Evolutionary conservation across 1,140 invertebrate genomes (phyloP).

Genomic region (Drosophila subobscura): DNA sequence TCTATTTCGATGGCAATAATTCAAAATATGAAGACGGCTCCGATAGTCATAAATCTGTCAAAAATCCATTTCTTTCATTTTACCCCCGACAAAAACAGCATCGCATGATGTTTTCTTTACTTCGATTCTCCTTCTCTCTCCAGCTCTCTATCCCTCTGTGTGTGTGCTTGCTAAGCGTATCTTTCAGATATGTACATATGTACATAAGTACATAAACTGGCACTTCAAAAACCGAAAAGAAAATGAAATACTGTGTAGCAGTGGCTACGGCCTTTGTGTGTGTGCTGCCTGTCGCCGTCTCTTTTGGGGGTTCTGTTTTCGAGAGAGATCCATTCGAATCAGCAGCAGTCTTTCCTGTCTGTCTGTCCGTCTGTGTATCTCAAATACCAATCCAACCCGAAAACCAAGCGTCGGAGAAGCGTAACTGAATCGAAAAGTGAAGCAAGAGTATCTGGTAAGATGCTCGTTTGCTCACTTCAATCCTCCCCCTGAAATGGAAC

Average conservation of each 20-base stretch:
- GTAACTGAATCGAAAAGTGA: conserved; percentile 69
- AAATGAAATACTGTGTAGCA: conserved; percentile 65
- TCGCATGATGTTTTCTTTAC: conserved; percentile 70
- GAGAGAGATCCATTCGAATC: conserved; percentile 62
- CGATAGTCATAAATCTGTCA: conserved; percentile 84
- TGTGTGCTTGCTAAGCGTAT: conserved; percentile 75
- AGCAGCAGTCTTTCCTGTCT: conserved; percentile 47
- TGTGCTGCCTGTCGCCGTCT: conserved; percentile 56
- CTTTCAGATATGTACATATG: too few relatives aligned
- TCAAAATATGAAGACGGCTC: conserved; percentile 81
- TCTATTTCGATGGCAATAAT: conserved; percentile 84
- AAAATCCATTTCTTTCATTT: conserved; percentile 84
- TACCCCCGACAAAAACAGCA: conserved; percentile 59
- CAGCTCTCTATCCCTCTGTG: conserved; percentile 29
- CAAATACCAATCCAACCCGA: conserved; percentile 45
- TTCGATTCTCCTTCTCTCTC: conserved; percentile 18
- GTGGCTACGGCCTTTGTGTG: conserved; percentile 32
- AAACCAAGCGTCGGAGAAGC: conserved; percentile 16
- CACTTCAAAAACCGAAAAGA: conserved; percentile 66
- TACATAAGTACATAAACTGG: conserved; percentile 78
- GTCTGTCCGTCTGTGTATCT: conserved; percentile 20
- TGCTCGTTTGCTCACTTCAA: conserved; percentile 65
- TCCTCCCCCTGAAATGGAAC: conserved; percentile 14
- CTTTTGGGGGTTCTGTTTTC: conserved; percentile 68
- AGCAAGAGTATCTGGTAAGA: conserved; percentile 72